A percentile compares a stretch with the other conserved stretches of the same genome.
These are phyloP conservation scores for Motacilla alba DNA, from an alignment of 2,113 vertebrate species.

Conservation along the genomic window DNA sequence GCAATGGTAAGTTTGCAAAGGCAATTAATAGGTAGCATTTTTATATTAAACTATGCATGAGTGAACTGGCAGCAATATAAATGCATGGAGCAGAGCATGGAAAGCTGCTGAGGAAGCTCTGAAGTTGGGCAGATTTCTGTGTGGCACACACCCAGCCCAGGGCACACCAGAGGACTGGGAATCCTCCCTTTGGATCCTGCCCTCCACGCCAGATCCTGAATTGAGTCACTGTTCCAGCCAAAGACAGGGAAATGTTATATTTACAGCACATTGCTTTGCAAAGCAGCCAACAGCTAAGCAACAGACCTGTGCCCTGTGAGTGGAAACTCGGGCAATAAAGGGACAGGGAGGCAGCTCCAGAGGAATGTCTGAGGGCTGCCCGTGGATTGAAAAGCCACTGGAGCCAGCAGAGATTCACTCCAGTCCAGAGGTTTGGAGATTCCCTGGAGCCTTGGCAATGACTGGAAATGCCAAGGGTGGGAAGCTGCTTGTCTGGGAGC, in stretches of 20 bases:
- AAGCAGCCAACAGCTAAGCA: conserved; percentile 38
- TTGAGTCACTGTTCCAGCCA: not conserved
- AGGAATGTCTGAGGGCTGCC: not conserved
- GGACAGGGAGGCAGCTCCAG: not conserved
- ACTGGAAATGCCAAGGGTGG: not conserved
- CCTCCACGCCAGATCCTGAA: not conserved
- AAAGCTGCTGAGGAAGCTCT: not conserved
- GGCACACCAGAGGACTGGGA: not conserved
- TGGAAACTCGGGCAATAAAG: not conserved
- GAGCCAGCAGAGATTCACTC: fast-evolving
- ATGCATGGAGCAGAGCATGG: not conserved
- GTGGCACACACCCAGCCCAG: not conserved
- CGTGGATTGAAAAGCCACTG: fast-evolving
- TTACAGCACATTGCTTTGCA: conserved; percentile 3
- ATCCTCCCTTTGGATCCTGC: not conserved
- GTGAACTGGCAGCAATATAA: not conserved
- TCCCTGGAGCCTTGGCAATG: not conserved
- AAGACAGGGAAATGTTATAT: not conserved
- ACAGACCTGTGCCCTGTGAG: not conserved
- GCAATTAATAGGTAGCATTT: not conserved
- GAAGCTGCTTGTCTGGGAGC: not conserved
- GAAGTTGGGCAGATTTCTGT: not conserved
- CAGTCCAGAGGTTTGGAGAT: not conserved
- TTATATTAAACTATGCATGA: not conserved
- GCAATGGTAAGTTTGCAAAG: not conserved